Percentiles rank a stretch among this genome's conserved stretches.
Conservation (phyloP, 2,888 invertebrate species). For the Rhingia rostrata region DNA sequence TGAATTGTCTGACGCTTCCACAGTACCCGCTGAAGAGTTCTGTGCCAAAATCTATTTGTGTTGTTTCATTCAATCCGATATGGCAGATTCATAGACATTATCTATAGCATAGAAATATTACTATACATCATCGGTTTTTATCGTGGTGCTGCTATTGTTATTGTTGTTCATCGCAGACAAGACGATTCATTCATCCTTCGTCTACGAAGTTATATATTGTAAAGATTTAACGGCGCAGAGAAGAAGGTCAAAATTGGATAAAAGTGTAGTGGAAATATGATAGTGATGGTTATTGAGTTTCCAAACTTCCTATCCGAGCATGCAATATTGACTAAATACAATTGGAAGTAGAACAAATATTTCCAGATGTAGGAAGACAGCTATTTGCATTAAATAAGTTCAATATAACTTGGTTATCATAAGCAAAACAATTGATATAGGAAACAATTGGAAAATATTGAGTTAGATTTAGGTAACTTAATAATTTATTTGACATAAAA, state of each 20-base stretch:
- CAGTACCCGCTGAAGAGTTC: slow-evolving; percentile 13
- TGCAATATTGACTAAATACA: not conserved
- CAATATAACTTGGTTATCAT: too few species aligned
- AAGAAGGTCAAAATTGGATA: slow-evolving; percentile 40
- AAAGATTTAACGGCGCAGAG: slow-evolving; percentile 4
- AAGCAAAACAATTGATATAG: too few species aligned
- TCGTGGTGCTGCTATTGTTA: slow-evolving; percentile 8
- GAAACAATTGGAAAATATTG: too few species aligned
- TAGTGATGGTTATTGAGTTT: slow-evolving; percentile 33
- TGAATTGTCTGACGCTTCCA: slow-evolving; percentile 35
- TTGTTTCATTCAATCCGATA: slow-evolving; percentile 60
- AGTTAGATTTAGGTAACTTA: too few species aligned
- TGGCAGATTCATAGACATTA: slow-evolving; percentile 52
- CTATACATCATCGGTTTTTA: slow-evolving; percentile 3
- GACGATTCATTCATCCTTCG: slow-evolving; percentile 21
- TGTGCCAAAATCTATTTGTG: slow-evolving; percentile 66
- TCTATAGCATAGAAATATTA: slow-evolving; percentile 33
- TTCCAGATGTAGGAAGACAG: too few species aligned
- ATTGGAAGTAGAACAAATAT: too few species aligned
- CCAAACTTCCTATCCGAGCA: slow-evolving; percentile 39
- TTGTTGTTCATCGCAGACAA: slow-evolving; percentile 18
- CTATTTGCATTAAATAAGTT: too few species aligned
- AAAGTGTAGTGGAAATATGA: slow-evolving; percentile 19
- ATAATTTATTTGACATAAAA: too few species aligned
- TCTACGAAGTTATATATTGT: slow-evolving; percentile 28